phyloP scores from a whole-genome alignment of 2,797 vertebrate genomes.

The Epinephelus awoara region DNA sequence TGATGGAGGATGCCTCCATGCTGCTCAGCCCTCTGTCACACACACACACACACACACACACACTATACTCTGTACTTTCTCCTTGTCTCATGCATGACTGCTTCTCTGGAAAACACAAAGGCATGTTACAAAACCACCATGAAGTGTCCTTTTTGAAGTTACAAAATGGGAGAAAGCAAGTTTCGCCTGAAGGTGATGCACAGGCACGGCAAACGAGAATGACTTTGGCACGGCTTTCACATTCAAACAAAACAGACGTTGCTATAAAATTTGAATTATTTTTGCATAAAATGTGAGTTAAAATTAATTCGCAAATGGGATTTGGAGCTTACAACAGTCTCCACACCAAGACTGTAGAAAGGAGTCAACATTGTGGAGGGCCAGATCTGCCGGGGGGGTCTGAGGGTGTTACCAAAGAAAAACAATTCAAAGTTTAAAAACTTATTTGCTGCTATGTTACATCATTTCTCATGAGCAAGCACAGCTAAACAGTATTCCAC shows the following conservation, averaged over 20 bases:
- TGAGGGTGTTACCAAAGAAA: too few relatives aligned
- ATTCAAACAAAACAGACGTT: background rate
- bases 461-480: too few relatives aligned
- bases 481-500: too few relatives aligned
- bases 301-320: background rate
- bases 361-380: too few relatives aligned
- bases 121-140: background rate
- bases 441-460: too few relatives aligned
- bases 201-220: background rate
- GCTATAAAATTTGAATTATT: background rate
- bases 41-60: background rate
- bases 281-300: background rate
- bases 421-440: too few relatives aligned
- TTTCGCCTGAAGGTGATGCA: background rate
- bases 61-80: constrained; percentile 10
- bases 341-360: too few relatives aligned
- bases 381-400: too few relatives aligned
- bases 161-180: background rate
- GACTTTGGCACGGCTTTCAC: background rate
- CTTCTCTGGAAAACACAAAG: constrained; percentile 15
- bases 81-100: constrained; percentile 16
- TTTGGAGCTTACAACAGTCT: background rate
- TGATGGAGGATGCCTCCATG: constrained; percentile 57
- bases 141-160: constrained; percentile 21
- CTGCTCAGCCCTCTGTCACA: constrained; percentile 41